Percentiles rank a stretch among this genome's conserved stretches.
Evolutionary conservation across 2,113 vertebrate species (phyloP).

Genomic region (Corythoichthys intestinalis): DNA sequence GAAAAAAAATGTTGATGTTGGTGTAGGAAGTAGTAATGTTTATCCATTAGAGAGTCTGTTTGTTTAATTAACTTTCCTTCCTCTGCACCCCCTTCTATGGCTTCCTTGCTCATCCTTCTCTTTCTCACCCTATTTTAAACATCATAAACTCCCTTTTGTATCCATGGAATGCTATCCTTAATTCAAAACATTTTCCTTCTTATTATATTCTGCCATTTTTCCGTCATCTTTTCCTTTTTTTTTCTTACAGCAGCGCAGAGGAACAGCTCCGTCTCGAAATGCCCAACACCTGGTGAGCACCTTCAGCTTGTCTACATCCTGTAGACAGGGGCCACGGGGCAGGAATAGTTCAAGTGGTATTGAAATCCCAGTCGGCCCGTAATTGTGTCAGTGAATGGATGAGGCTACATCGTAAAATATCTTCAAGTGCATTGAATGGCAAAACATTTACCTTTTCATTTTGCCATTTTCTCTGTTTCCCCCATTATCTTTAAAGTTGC

Average conservation of each 20-base stretch:
- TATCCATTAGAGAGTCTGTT: conserved; percentile 57
- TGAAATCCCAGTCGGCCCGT: neutral
- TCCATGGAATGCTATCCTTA: neutral
- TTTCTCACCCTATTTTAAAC: neutral
- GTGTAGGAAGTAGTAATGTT: conserved; percentile 55
- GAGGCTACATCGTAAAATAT: neutral
- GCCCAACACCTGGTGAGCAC: conserved; percentile 64
- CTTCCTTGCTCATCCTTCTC: neutral
- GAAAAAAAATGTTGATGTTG: conserved; percentile 32
- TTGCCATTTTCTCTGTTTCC: neutral
- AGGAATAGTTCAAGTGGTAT: neutral
- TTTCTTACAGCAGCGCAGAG: conserved; percentile 55
- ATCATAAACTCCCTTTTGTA: neutral
- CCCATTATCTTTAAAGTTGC: neutral
- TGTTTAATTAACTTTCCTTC: conserved; percentile 63
- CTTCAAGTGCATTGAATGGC: neutral
- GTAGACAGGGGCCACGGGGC: neutral
- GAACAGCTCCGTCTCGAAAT: conserved; percentile 58
- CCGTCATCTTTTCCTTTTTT: conserved; percentile 5
- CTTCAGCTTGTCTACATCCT: conserved; percentile 1
- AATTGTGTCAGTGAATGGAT: neutral
- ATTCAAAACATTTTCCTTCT: neutral
- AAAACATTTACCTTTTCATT: neutral
- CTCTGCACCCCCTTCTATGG: conserved; percentile 23
- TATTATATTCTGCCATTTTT: neutral